These are phyloP conservation scores for Micromesistius poutassou DNA, from an alignment of 2,797 vertebrate species.

Conservation along the genomic window DNA sequence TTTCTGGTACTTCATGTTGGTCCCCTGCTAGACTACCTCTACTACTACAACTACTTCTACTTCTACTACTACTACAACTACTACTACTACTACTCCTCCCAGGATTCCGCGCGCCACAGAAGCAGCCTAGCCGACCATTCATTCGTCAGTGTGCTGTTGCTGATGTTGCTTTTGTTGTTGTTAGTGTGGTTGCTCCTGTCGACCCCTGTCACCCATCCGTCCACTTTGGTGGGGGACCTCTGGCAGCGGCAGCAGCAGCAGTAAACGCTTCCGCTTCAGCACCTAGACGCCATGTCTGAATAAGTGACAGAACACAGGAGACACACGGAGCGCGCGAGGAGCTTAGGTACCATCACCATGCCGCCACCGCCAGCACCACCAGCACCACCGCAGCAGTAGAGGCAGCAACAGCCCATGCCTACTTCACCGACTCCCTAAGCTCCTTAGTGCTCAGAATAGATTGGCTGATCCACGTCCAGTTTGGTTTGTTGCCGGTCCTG, in stretches of 20 bases:
- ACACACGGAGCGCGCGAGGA: slow-evolving; percentile 52
- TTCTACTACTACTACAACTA: neutral
- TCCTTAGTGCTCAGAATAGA: slow-evolving; percentile 80
- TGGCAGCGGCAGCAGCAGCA: too few species aligned
- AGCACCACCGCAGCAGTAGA: slow-evolving; percentile 44
- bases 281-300: slow-evolving; percentile 62
- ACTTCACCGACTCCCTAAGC: slow-evolving; percentile 72
- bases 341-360: slow-evolving; percentile 53
- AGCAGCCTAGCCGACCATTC: slow-evolving; percentile 65
- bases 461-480: slow-evolving; percentile 76
- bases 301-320: slow-evolving; percentile 44
- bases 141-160: slow-evolving; percentile 38
- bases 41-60: neutral
- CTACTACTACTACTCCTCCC: slow-evolving; percentile 60
- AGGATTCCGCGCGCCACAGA: slow-evolving; percentile 67
- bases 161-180: slow-evolving; percentile 32
- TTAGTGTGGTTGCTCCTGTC: slow-evolving; percentile 33
- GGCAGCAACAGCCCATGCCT: slow-evolving; percentile 66
- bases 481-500: slow-evolving; percentile 14
- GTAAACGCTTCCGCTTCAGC: slow-evolving; percentile 45
- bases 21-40: slow-evolving; percentile 49
- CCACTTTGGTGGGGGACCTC: neutral
- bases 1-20: slow-evolving; percentile 98
- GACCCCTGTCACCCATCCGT: slow-evolving; percentile 71
- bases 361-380: neutral